Conservation (phyloP, 2,888 invertebrate genomes). For the Ramazzottius varieornatus region DNA sequence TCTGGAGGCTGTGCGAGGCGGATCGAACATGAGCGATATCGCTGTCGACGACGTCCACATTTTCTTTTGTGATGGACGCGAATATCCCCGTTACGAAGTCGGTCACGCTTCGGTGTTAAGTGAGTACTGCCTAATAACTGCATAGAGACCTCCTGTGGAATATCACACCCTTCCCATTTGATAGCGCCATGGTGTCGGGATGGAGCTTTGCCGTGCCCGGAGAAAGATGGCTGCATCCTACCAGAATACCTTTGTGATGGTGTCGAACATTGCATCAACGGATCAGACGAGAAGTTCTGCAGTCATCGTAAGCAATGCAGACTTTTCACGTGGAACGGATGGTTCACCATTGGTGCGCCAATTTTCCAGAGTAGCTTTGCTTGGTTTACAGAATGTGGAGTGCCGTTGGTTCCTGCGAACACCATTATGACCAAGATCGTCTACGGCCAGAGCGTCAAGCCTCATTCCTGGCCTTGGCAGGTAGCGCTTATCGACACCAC, state of each 20-base stretch:
- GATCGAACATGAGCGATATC: background rate
- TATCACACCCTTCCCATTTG: too few relatives aligned
- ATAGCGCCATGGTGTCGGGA: background rate
- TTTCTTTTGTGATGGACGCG: background rate
- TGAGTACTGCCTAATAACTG: background rate
- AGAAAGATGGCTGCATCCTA: background rate
- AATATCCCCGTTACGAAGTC: background rate
- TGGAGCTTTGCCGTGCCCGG: background rate
- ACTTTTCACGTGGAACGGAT: background rate
- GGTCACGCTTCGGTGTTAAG: background rate
- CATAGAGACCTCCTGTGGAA: too few relatives aligned
- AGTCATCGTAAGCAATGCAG: background rate
- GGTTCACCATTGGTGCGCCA: background rate
- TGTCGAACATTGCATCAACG: background rate
- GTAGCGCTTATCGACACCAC: background rate
- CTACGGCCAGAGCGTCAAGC: background rate
- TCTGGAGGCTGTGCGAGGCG: background rate
- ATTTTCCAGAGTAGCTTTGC: background rate
- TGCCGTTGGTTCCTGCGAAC: background rate
- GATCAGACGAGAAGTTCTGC: background rate
- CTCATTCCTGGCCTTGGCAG: slow-evolving; percentile 3
- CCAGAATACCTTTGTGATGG: background rate
- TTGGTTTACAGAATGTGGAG: background rate
- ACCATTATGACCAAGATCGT: background rate
- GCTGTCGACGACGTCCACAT: background rate